A percentile compares a stretch with the other conserved stretches of the same genome.
Evolutionary conservation across 2,113 vertebrate species (phyloP).

Genomic region (Heterocephalus glaber): DNA sequence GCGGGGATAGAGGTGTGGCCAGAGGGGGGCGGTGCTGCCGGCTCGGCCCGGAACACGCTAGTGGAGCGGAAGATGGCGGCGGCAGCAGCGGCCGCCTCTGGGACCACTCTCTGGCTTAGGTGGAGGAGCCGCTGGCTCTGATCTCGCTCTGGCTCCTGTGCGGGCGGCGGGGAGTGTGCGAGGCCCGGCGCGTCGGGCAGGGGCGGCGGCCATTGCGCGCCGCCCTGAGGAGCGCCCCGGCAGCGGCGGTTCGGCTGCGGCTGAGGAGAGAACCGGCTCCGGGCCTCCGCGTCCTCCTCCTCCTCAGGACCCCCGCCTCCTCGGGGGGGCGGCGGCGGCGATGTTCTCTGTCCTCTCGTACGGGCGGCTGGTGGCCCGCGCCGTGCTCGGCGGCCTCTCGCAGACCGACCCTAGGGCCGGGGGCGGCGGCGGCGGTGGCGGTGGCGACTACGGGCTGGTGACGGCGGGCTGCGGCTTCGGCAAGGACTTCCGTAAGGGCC

Average conservation of each 20-base stretch:
- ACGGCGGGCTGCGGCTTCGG: conserved; percentile 98
- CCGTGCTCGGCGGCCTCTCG: conserved; percentile 97
- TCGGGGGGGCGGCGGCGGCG: conserved; percentile 80
- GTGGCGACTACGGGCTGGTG: conserved; percentile 96
- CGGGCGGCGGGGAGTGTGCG: conserved; percentile 60
- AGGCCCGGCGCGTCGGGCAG: conserved; percentile 62
- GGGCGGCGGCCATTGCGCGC: conserved; percentile 65
- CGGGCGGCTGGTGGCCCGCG: conserved; percentile 97
- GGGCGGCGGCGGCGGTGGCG: conserved; percentile 89
- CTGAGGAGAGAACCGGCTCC: conserved; percentile 77
- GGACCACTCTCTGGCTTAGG: conserved; percentile 58
- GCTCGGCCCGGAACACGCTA: conserved; percentile 81
- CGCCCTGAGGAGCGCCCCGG: conserved; percentile 66
- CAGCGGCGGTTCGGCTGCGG: conserved; percentile 59
- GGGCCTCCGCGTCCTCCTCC: conserved; percentile 80
- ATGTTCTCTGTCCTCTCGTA: conserved; percentile 99
- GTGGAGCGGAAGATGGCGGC: conserved; percentile 84
- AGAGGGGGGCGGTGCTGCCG: conserved; percentile 66
- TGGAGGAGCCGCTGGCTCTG: conserved; percentile 75
- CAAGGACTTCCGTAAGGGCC: conserved; percentile 99
- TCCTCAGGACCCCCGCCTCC: conserved; percentile 84
- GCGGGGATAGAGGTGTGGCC: background rate
- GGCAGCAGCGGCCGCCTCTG: conserved; percentile 65
- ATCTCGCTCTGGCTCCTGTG: conserved; percentile 68
- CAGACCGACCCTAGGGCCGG: conserved; percentile 95